Conservation (phyloP, 2,113 vertebrate species). For the Xiphophorus hellerii region DNA sequence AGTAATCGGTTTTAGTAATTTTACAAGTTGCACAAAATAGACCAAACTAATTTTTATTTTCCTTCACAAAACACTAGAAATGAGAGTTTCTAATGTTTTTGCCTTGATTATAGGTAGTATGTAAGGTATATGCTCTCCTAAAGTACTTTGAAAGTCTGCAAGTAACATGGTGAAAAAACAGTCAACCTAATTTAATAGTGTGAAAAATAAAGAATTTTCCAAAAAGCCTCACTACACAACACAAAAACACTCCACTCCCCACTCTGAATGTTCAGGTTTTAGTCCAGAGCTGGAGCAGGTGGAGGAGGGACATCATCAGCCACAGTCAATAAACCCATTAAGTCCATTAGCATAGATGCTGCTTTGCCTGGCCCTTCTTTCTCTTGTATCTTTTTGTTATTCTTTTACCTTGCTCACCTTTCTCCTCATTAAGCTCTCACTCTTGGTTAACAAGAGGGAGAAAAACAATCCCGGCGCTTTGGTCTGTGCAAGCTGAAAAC, state of each 20-base stretch:
- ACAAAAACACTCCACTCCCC: background rate
- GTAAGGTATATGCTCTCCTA: no score
- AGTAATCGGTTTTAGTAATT: no score
- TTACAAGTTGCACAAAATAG: no score
- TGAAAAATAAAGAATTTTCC: conserved; percentile 15
- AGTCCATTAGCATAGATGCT: conserved; percentile 50
- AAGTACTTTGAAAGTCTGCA: background rate
- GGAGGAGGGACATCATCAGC: conserved; percentile 39
- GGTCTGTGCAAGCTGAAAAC: conserved; percentile 35
- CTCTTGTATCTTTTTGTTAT: conserved; percentile 54
- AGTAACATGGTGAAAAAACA: background rate
- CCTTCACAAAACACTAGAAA: no score
- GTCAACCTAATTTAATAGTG: background rate
- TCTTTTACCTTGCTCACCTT: conserved; percentile 53
- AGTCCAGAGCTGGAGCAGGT: conserved; percentile 3
- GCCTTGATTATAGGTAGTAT: background rate
- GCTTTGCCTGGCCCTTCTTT: conserved; percentile 30
- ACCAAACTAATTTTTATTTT: no score
- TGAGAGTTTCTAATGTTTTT: no score
- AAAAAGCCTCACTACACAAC: conserved; percentile 11
- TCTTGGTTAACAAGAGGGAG: conserved; percentile 17
- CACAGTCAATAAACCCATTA: conserved; percentile 58
- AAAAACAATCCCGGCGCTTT: conserved; percentile 43
- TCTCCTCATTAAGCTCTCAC: conserved; percentile 56
- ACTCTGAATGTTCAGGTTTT: background rate